Conservation (phyloP, 2,797 vertebrate genomes). For the Emydoidea blandingii region DNA sequence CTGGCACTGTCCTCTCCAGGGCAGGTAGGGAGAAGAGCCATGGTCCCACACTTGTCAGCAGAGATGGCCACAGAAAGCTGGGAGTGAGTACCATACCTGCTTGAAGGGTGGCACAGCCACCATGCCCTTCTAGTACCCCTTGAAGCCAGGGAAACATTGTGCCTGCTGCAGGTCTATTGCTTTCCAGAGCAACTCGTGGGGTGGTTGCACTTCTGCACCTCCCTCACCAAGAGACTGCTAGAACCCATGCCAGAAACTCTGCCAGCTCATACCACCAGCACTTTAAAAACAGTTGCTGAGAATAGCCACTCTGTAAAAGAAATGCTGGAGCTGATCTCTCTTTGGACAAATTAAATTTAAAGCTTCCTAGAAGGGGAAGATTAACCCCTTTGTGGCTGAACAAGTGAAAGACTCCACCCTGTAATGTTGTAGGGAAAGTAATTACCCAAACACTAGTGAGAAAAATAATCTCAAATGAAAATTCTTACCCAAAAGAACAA, state of each 20-base stretch:
- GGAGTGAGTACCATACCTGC: background rate
- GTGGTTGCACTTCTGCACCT: background rate
- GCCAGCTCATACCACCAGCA: background rate
- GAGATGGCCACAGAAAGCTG: background rate
- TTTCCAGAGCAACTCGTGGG: background rate
- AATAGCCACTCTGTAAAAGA: background rate
- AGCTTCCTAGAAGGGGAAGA: slow-evolving; percentile 8
- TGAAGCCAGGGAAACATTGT: background rate
- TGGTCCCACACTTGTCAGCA: background rate
- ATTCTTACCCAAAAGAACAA: slow-evolving; percentile 31
- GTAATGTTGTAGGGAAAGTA: slow-evolving; percentile 20
- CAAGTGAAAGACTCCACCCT: background rate
- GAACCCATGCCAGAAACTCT: background rate
- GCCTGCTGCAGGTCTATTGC: background rate
- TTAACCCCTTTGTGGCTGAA: slow-evolving; percentile 16
- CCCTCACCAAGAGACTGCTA: background rate
- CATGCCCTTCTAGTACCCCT: rapidly evolving
- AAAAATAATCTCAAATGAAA: slow-evolving; percentile 47
- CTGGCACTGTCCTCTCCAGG: background rate
- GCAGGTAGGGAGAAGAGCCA: background rate
- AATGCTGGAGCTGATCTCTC: background rate
- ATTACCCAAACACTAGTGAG: slow-evolving; percentile 33
- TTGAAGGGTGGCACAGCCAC: background rate
- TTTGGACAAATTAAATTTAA: slow-evolving; percentile 34
- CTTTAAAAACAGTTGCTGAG: background rate